phyloP scores from a whole-genome alignment of 2,113 vertebrate species.

The Hydropotes inermis region DNA sequence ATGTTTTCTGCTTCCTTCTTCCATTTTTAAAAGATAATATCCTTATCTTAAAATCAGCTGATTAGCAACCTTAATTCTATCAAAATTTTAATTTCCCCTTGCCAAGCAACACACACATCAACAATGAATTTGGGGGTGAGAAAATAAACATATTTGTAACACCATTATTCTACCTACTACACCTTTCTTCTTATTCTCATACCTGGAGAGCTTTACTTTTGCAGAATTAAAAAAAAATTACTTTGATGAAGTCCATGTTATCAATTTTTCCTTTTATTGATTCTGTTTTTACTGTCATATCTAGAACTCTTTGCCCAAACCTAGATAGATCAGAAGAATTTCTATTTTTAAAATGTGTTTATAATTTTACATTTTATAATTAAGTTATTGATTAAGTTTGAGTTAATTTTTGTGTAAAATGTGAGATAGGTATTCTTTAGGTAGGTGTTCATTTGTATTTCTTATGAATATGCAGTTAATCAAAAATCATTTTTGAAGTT shows the following conservation, averaged over 20 bases:
- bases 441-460: neutral
- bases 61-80: neutral
- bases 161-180: neutral
- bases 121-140: neutral
- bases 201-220: neutral
- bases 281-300: neutral
- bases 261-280: neutral
- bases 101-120: neutral
- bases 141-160: neutral
- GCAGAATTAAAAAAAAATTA: neutral
- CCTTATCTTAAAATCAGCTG: neutral
- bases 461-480: neutral
- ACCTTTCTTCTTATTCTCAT: neutral
- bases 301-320: neutral
- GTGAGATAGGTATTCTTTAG: neutral
- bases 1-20: neutral
- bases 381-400: neutral
- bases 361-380: neutral
- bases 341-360: neutral
- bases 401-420: neutral
- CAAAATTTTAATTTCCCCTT: neutral
- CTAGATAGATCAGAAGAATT: neutral
- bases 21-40: neutral
- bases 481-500: neutral
- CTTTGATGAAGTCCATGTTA: neutral